Evolutionary conservation across 1,140 invertebrate species (phyloP), one percentile per base, ranked within the genome.

Genomic region (Meteorus sp.): DNA sequence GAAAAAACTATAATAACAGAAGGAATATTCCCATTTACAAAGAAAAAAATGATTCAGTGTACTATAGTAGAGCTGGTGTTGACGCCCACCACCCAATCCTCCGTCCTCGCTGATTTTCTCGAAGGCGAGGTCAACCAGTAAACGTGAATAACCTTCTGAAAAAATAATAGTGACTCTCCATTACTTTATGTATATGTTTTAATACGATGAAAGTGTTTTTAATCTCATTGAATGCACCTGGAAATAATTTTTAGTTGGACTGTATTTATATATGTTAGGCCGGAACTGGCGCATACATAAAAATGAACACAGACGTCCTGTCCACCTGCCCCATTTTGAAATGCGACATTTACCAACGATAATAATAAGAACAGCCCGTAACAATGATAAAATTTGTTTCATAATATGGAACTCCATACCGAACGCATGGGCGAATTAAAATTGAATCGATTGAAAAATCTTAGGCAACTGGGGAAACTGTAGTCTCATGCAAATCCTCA

Each of bases 51-150:
- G n/a, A n/a, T n/a, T n/a, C n/a, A n/a, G n/a, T n/a, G n/a, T n/a
- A n/a, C n/a, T n/a, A 43, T 19, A 43, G 22, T 20, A 43, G 22
- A 25, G 3, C 20, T 29, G 47, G 25, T n/a, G n/a, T 50, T 23
- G 19, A 50, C 47, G 47, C 47, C 47, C 13, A 39, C 35, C 27
- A 50, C 25, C 27, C 25, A 50, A 50, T 50, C 15, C 3, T 39
- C n/a, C 19, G 47, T 50, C 47, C 47, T 50, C 47, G 47, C 20
- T 19, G 22, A 50, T 50, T 50, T 50, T 50, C 27, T 50, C 27
- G 47, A 33, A 50, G 19, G 13, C 47, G 47, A 50, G 47, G 47
- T 33, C 47, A 50, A 50, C 47, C 25, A 17, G 47, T 50, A 50
- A 33, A 33, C 13, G n/a, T 29, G 23, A 27, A 48, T 8, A 23